phyloP scores from a whole-genome alignment of 2,888 invertebrate species.

The Steinernema scapterisci region DNA sequence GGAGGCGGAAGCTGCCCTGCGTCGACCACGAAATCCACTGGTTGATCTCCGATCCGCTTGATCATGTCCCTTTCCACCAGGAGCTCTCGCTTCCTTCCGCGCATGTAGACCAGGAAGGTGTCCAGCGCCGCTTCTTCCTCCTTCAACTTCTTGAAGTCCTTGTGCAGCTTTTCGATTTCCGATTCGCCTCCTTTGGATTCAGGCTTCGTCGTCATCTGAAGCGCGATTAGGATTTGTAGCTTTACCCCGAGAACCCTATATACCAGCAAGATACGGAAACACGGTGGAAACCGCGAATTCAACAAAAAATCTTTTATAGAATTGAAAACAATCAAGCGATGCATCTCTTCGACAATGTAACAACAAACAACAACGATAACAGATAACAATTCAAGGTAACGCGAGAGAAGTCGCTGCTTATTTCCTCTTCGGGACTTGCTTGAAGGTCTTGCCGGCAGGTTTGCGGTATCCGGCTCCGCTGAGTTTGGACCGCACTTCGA shows the following conservation, averaged over 20 bases:
- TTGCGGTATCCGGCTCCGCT: slow-evolving; percentile 44
- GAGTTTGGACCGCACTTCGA: slow-evolving; percentile 50
- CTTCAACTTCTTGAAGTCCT: slow-evolving; percentile 11
- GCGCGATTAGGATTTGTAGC: no score
- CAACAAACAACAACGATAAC: slow-evolving; percentile 23
- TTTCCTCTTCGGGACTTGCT: slow-evolving; percentile 26
- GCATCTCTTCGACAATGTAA: slow-evolving; percentile 11
- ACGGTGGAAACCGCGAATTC: not conserved
- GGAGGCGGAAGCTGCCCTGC: no score
- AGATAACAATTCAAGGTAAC: slow-evolving; percentile 13
- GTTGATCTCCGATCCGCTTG: not conserved
- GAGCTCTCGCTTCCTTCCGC: not conserved
- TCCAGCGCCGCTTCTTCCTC: slow-evolving; percentile 26
- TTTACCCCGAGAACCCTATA: no score
- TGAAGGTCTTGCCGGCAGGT: not conserved
- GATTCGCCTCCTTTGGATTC: no score
- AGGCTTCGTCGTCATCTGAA: not conserved
- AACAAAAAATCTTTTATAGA: slow-evolving; percentile 6
- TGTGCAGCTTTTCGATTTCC: not conserved
- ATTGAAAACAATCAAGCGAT: slow-evolving; percentile 15
- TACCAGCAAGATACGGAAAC: no score
- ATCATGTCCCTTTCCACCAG: not conserved
- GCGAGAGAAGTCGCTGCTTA: not conserved
- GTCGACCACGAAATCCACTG: no score
- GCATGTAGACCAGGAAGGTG: slow-evolving; percentile 7